phyloP scores from a whole-genome alignment of 2,888 invertebrate genomes.

The Exephanes ischioxanthus region DNA sequence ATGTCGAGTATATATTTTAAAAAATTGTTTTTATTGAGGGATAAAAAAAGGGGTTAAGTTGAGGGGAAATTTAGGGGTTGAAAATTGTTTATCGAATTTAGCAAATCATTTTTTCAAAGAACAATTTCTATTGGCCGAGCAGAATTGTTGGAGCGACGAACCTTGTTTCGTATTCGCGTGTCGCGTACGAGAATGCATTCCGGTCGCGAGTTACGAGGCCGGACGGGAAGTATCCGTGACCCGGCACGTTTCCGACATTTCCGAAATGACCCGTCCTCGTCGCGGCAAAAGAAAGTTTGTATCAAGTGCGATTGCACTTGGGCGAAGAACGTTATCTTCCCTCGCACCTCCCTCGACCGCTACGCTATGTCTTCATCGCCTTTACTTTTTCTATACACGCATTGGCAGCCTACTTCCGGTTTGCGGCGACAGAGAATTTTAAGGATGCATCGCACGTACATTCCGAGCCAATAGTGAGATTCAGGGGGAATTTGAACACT shows the following conservation, averaged over 20 bases:
- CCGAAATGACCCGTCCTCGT: conserved; percentile 49
- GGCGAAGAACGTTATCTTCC: conserved; percentile 45
- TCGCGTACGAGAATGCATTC: conserved; percentile 23
- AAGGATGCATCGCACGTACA: too few species aligned
- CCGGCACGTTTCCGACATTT: conserved; percentile 55
- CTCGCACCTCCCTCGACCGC: background rate
- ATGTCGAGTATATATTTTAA: too few species aligned
- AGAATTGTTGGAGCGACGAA: conserved; percentile 2
- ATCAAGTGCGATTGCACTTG: conserved; percentile 58
- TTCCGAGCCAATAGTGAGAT: too few species aligned
- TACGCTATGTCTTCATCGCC: background rate
- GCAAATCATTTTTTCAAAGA: too few species aligned
- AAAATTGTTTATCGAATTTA: too few species aligned
- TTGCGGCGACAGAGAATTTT: too few species aligned
- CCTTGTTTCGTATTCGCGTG: background rate
- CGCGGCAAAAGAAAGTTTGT: conserved; percentile 51
- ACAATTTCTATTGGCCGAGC: background rate
- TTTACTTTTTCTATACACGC: background rate
- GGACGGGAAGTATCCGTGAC: conserved; percentile 43
- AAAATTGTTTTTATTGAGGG: too few species aligned
- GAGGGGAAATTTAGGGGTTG: too few species aligned
- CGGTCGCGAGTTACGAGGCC: conserved; percentile 49
- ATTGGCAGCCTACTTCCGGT: background rate
- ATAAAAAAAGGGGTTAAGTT: too few species aligned
- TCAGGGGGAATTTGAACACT: too few species aligned